Evolutionary conservation across 2,888 invertebrate species (phyloP).

Genomic region (Euclidia mi): DNA sequence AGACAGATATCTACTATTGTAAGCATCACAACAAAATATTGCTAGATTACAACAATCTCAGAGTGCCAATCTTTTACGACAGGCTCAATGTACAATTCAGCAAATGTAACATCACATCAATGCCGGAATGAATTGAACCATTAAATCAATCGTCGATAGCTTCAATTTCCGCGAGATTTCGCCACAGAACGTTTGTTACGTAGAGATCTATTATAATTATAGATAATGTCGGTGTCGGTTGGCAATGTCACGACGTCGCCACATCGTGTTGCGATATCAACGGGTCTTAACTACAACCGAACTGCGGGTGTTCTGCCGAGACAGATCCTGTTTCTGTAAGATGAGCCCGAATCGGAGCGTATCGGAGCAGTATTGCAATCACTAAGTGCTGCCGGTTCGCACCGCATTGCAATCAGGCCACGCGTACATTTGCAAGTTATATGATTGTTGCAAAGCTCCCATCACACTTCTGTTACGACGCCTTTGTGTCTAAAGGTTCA

Average conservation of each 20-base stretch:
- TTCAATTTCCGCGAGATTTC: slow-evolving; percentile 25
- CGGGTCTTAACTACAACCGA: slow-evolving; percentile 17
- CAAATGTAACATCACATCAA: slow-evolving; percentile 3
- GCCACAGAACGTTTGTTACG: slow-evolving; percentile 12
- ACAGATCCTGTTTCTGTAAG: slow-evolving; percentile 62
- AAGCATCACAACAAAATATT: slow-evolving; percentile 41
- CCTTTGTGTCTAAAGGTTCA: too few species aligned
- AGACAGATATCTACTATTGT: slow-evolving; percentile 38
- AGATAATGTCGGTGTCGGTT: slow-evolving; percentile 9
- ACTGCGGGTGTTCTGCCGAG: slow-evolving; percentile 31
- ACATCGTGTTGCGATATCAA: slow-evolving; percentile 33
- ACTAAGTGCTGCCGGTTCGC: slow-evolving; percentile 30
- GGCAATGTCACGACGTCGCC: slow-evolving; percentile 23
- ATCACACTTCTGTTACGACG: too few species aligned
- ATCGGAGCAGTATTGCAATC: slow-evolving; percentile 28
- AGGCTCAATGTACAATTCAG: slow-evolving; percentile 6
- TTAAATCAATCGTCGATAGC: slow-evolving; percentile 27
- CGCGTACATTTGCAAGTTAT: background rate
- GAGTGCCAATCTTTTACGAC: slow-evolving; percentile 21
- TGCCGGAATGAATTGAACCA: slow-evolving; percentile 19
- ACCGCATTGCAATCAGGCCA: slow-evolving; percentile 32
- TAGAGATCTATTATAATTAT: slow-evolving; percentile 5
- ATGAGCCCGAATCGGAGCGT: slow-evolving; percentile 47
- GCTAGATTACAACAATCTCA: slow-evolving; percentile 30
- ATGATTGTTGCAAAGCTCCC: too few species aligned